Evolutionary conservation across 1,140 invertebrate species (phyloP), one percentile per base, ranked within the genome.

Genomic region (Apis dorsata): DNA sequence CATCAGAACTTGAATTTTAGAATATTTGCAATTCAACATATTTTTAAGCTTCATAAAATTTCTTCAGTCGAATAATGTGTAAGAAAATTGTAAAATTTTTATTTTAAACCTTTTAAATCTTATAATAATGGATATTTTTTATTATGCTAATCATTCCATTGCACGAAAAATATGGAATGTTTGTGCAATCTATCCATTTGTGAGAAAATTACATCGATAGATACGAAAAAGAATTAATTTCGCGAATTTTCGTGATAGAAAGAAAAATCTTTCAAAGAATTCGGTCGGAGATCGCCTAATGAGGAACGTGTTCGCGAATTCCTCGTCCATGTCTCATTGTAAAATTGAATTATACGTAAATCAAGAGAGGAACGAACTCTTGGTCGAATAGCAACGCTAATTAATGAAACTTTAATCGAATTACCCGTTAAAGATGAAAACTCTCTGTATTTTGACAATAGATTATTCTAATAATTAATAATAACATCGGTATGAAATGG

Each of bases 331-430:
- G n/a, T 51, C 49, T 88, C 65, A 80, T 75, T 62, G 72, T 80
- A n/a, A 88, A 86, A 84, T 79, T 71, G 65, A 83, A 88, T 88
- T 86, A 86, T 57, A 79, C 60, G 34, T 28, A 63, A 65, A 28
- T 49, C 21, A 49, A 65, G 34, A 17, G 9, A 53, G 62, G 49
- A 66, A 51, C 63, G 66, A 17, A 44, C 28, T 77, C 19, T 63
- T 66, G 65, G 65, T 44, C n/a, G 28, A 62, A 24, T 21, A 44
- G 34, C 34, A 44, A 44, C 34, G 19, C 17, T 7, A 10, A 11
- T 5, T 51, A 1, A 15, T 28, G 17, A 19, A 59, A 59, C 68
- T 21, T 72, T 83, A 83, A 83, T 79, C 73, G 69, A 82, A 17
- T 60, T 73, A 15, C 7, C 44, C 44, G 60, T 81, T 77, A 81